Conservation (phyloP, 2,797 vertebrate genomes). For the Myotis pilosus region DNA sequence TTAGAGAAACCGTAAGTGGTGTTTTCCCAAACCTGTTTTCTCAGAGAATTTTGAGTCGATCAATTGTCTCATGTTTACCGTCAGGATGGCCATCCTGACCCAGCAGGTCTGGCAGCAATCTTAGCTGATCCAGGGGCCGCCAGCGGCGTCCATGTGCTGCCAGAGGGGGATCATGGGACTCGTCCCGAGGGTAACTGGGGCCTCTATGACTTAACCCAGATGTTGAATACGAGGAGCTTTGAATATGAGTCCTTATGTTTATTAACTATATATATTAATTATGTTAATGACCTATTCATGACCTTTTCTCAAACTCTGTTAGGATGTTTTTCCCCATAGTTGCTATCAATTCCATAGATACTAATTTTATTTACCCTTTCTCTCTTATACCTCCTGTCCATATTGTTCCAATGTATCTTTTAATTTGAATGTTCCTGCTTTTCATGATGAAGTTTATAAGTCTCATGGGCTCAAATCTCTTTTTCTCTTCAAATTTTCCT, state of each 20-base stretch:
- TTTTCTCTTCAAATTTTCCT: not conserved
- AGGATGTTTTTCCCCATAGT: not conserved
- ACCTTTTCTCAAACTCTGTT: not conserved
- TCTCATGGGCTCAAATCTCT: not conserved
- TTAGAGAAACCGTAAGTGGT: not conserved
- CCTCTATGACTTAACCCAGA: not conserved
- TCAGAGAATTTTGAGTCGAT: not conserved
- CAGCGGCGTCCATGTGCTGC: accelerated
- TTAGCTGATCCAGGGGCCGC: accelerated
- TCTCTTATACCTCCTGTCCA: not conserved
- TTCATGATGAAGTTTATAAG: not conserved
- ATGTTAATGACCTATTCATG: not conserved
- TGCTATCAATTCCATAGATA: not conserved
- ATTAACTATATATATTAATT: not conserved
- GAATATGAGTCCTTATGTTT: not conserved
- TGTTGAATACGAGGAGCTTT: not conserved
- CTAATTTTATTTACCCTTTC: not conserved
- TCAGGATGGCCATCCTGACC: not conserved
- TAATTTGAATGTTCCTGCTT: not conserved
- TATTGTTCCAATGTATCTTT: not conserved
- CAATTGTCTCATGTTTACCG: not conserved
- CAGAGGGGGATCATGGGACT: accelerated
- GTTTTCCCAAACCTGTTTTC: not conserved
- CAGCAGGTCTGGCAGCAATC: not conserved
- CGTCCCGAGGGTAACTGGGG: accelerated